phyloP scores from a whole-genome alignment of 1,140 invertebrate genomes.

The Drosophila orosa region DNA sequence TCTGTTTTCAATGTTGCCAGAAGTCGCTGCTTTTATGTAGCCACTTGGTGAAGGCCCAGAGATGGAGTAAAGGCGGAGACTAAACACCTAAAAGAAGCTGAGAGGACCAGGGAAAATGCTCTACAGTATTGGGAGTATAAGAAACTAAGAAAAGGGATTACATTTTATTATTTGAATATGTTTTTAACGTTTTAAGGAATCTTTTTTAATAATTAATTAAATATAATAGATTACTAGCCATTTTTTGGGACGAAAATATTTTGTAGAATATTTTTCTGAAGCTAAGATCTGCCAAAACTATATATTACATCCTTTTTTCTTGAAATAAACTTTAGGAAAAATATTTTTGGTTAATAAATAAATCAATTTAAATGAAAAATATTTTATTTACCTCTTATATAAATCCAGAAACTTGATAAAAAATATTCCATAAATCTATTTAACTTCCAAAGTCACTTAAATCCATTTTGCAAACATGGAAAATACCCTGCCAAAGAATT shows the following conservation, averaged over 20 bases:
- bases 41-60: constrained; percentile 53
- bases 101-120: constrained; percentile 8
- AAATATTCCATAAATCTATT: neutral
- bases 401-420: too few species aligned
- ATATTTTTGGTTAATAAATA: neutral
- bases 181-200: neutral
- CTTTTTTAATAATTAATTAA: too few species aligned
- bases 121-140: constrained; percentile 2
- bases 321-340: neutral
- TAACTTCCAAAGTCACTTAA: neutral
- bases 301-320: neutral
- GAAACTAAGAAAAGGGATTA: neutral
- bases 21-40: constrained; percentile 76
- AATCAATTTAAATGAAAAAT: neutral
- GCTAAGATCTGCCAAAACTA: too few species aligned
- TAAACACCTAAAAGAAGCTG: neutral
- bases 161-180: too few species aligned
- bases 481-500: constrained; percentile 68
- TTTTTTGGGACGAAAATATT: too few species aligned
- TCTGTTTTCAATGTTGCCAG: constrained; percentile 82
- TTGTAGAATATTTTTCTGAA: neutral
- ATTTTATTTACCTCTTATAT: neutral
- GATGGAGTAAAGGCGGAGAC: constrained; percentile 29
- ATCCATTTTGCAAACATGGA: neutral
- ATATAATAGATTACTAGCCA: too few species aligned